A percentile compares a stretch with the other conserved stretches of the same genome.
Evolutionary conservation across 2,888 invertebrate genomes (phyloP).

Genomic region (Strigamia maritima): DNA sequence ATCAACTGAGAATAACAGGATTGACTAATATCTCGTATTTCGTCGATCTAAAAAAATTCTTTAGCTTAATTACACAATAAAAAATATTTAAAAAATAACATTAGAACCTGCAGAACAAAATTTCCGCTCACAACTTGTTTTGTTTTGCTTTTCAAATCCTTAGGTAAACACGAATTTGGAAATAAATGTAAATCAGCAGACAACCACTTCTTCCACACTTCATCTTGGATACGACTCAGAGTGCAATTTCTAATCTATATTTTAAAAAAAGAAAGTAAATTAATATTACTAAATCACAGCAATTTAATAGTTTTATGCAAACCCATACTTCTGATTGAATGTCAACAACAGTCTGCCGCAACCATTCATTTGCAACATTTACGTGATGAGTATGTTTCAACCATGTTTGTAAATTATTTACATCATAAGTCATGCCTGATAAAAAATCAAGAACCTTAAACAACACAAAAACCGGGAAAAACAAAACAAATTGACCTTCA

Average conservation of each 20-base stretch:
- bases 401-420: not conserved
- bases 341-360: not conserved
- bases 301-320: not conserved
- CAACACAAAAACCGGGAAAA: no score
- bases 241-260: not conserved
- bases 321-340: not conserved
- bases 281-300: not conserved
- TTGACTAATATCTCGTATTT: conserved; percentile 1
- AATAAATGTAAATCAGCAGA: not conserved
- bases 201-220: not conserved
- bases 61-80: not conserved
- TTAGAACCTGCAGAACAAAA: not conserved
- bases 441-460: no score
- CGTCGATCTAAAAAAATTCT: not conserved
- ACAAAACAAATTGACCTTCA: no score
- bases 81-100: not conserved
- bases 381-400: not conserved
- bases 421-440: not conserved
- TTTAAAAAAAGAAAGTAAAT: not conserved
- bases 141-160: not conserved
- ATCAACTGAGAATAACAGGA: conserved; percentile 6
- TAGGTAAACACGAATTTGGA: not conserved
- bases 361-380: not conserved
- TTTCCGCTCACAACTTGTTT: not conserved
- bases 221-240: not conserved